Evolutionary conservation across 2,797 vertebrate genomes (phyloP), one percentile per base, ranked within the genome.

Genomic region (Cirrhinus molitorella): DNA sequence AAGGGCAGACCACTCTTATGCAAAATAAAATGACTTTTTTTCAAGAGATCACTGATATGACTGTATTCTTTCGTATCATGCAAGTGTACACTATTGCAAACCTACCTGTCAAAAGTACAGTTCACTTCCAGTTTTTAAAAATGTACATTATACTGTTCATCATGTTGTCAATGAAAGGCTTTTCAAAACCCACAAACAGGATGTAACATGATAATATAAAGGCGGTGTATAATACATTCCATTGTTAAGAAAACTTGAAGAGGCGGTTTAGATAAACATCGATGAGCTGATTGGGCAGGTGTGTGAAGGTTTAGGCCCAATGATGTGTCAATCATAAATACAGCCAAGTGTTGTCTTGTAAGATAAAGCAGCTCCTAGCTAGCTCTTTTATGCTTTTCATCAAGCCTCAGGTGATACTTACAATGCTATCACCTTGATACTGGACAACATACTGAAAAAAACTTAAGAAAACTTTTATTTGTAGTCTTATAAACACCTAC

Each of bases 371-470:
- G 65, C 37, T 68, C 34, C n/a, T 43, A 51, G 34, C 34, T 25
- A 25, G 14, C 5, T 81, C 68, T 61, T 47, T 65, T 13, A 51
- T 53, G 57, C 45, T 74, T 61, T 73, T 49, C 37, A 73, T 51
- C 53, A 61, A 51, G 21, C 43, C 57, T 65, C n/a, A 21, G 67
- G 79, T 71, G 25, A 61, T 55, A 45, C 43, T 53, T 53, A 67
- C 28, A 23, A 40, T 37, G 77, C n/a, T 47, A 17, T 23, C 53
- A 71, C 25, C 72, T 59, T 57, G 14, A 81, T 45, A 61, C 79
- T 72, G 79, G 68, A 81, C 80, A 73, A 74, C 55, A 81, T 34
- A 10, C 21, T 51, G 70, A 28, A 81, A 28, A 81, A 81, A 72
- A 61, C 28, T 4, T 61, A 13, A 73, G 71, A 40, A 31, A 70